phyloP scores from a whole-genome alignment of 2,888 invertebrate genomes.

The Mythimna pallens region DNA sequence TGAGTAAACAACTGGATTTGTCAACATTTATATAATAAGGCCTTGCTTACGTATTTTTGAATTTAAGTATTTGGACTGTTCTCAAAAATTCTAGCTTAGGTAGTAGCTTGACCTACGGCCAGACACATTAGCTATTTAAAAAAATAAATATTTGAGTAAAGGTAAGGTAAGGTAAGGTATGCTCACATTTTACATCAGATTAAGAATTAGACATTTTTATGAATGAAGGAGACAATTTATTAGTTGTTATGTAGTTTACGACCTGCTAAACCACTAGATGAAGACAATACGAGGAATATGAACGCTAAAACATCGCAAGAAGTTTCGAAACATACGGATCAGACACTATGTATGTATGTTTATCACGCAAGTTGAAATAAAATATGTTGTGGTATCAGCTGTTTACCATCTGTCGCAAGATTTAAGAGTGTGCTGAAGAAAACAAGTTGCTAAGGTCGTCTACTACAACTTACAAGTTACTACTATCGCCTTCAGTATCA shows the following conservation, averaged over 20 bases:
- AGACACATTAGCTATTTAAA: not conserved
- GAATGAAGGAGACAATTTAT: not conserved
- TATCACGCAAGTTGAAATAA: constrained; percentile 27
- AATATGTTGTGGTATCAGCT: constrained; percentile 53
- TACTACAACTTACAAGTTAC: constrained; percentile 42
- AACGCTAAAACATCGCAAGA: not conserved
- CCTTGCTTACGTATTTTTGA: constrained; percentile 22
- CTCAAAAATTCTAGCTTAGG: constrained; percentile 8
- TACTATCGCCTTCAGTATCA: constrained; percentile 39
- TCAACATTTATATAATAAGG: constrained; percentile 48
- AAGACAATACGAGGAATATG: not conserved
- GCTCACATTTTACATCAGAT: not conserved
- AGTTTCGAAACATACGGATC: not conserved
- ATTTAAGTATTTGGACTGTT: constrained; percentile 19
- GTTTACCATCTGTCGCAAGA: constrained; percentile 59
- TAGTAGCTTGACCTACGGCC: not conserved
- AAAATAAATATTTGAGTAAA: not conserved
- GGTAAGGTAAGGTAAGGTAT: not conserved
- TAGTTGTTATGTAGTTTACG: not conserved
- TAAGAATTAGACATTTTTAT: not conserved
- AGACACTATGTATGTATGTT: not conserved
- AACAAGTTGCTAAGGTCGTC: constrained; percentile 57
- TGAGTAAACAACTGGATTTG: constrained; percentile 41
- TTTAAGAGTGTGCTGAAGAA: constrained; percentile 51
- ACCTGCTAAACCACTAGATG: not conserved